These are phyloP conservation scores for Propithecus perrieri DNA, from an alignment of 2,797 vertebrate genomes.

Conservation along the genomic window DNA sequence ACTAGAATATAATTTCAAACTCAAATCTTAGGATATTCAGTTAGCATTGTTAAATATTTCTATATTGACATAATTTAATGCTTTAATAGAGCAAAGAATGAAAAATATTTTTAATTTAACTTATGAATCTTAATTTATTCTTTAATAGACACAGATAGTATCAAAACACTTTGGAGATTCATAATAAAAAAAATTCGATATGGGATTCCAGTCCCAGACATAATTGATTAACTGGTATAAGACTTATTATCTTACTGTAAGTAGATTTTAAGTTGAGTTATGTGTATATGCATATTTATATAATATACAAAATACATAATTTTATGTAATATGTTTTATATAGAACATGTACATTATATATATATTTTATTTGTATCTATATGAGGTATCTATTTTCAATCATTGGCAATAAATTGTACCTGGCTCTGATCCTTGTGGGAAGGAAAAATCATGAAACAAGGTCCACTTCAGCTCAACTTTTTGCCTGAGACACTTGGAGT, in stretches of 20 bases:
- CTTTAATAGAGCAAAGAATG: not conserved
- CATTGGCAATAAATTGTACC: not conserved
- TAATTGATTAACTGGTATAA: not conserved
- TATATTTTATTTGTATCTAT: not conserved
- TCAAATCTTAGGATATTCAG: not conserved
- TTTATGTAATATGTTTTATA: conserved; percentile 38
- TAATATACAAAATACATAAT: not conserved
- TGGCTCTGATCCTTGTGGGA: not conserved
- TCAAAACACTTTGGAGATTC: not conserved
- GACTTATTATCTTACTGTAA: not conserved
- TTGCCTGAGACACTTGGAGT: not conserved
- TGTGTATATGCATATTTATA: not conserved
- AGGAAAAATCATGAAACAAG: not conserved
- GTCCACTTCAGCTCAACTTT: not conserved
- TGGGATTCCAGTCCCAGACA: not conserved
- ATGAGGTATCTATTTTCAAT: not conserved
- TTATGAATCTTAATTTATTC: conserved; percentile 67
- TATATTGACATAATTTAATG: not conserved
- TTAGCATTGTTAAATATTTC: not conserved
- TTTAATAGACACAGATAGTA: conserved; percentile 32
- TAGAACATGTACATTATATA: not conserved
- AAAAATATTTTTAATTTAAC: conserved; percentile 20
- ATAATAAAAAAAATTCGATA: not conserved
- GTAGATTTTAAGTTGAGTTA: not conserved
- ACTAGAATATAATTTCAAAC: not conserved